Evolutionary conservation across 2,113 vertebrate genomes (phyloP).

Genomic region (Gambusia holbrooki): DNA sequence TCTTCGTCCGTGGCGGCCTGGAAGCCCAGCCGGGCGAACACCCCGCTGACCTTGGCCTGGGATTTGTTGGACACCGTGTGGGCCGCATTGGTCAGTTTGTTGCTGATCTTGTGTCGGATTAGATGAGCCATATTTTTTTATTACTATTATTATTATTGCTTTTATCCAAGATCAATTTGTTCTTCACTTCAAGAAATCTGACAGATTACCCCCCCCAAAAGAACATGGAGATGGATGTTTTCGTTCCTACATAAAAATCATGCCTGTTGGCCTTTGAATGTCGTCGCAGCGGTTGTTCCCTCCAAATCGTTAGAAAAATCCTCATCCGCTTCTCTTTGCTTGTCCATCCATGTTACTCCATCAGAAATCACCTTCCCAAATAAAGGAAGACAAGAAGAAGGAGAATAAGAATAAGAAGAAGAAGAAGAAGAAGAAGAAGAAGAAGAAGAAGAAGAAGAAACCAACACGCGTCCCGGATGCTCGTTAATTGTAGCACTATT

Average conservation of each 20-base stretch:
- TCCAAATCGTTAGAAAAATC: slow-evolving; percentile 39
- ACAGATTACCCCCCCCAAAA: not conserved
- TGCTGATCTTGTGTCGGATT: slow-evolving; percentile 92
- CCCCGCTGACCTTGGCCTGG: slow-evolving; percentile 94
- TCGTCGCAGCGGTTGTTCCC: slow-evolving; percentile 31
- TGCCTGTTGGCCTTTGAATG: slow-evolving; percentile 64
- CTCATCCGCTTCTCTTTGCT: slow-evolving; percentile 59
- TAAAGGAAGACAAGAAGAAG: not conserved
- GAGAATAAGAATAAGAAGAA: not conserved
- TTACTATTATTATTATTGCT: too few species aligned
- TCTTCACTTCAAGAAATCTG: slow-evolving; percentile 22
- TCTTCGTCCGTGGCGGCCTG: slow-evolving; percentile 96
- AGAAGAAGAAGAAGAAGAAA: not conserved
- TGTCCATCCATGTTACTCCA: slow-evolving; percentile 63
- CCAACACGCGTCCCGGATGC: slow-evolving; percentile 32
- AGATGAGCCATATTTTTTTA: slow-evolving; percentile 87
- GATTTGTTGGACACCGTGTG: slow-evolving; percentile 93
- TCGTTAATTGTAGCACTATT: slow-evolving; percentile 26
- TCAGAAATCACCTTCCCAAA: slow-evolving; percentile 5
- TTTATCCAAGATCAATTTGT: slow-evolving; percentile 8
- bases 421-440: not conserved
- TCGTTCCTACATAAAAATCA: slow-evolving; percentile 56
- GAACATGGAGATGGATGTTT: slow-evolving; percentile 29
- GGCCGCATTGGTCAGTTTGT: slow-evolving; percentile 88
- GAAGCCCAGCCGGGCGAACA: slow-evolving; percentile 95